Evolutionary conservation across 2,888 invertebrate species (phyloP), one percentile per base, ranked within the genome.

Genomic region (Phlogophora meticulosa): DNA sequence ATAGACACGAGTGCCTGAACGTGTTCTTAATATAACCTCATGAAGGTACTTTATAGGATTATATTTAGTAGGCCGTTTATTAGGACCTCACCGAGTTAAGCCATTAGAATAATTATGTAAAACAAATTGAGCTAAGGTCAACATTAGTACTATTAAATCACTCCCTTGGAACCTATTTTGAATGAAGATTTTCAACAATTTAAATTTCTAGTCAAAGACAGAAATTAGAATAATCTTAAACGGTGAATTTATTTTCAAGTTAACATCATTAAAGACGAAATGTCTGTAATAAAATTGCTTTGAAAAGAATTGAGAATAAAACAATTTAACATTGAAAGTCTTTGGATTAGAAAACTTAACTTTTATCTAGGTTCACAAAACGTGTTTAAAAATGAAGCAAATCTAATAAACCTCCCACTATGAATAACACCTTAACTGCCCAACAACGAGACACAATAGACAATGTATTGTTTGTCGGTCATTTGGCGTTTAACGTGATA

Each of bases 91-190:
- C 49, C 55, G 32, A 69, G 65, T 69, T 49, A 63, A 28, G 46
- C 9, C 32, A 65, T 71, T 62, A 7, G 60, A 60, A 78, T 75
- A 75, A 76, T 66, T 78, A 53, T 34, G 64, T 63, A 57, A 60
- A 68, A 49, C 53, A 56, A 78, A 74, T 51, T 61, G 38, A 57
- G 40, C 42, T 59, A 20, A 64, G 52, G 43, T 70, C 76, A 60
- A 57, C 57, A 57, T 70, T 53, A 75, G 70, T 64, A 36, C 48
- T 52, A 34, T 42, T 64, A 57, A 75, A 74, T 49, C 32, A 38
- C 70, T 70, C 74, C 74, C 76, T 40, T 11, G 76, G 32, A 28
- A 49, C 56, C 60, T 57, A 76, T 64, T 75, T n/a, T 40, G 42
- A 63, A 40, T 60, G 34, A 15, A 57, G 42, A 63, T 64, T 70